Evolutionary conservation across 2,797 vertebrate genomes (phyloP), one percentile per base, ranked within the genome.

Genomic region (Gadopsis bispinosus): DNA sequence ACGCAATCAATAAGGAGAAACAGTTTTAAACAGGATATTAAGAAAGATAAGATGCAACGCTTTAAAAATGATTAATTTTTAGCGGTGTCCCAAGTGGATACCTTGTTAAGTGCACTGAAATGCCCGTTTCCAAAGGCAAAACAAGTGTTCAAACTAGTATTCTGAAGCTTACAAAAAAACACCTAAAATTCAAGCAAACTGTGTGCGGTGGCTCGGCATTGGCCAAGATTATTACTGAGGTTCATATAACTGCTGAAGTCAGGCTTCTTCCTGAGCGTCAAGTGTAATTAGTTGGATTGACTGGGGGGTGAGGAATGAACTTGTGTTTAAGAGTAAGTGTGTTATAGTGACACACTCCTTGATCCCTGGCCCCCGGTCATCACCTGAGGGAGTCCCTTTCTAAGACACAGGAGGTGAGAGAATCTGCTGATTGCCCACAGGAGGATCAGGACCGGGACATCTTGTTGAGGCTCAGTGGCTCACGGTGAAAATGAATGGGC

Each of bases 381-480:
- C 77, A 89, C 89, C 91, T 80, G 47, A 85, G 90, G 89, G 85
- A 92, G 83, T 80, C 77, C 58, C 86, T 81, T 48, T 85, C 62
- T 80, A 78, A 91, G 92, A 91, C 88, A 87, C 83, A 82, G 74
- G 75, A 86, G 86, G 83, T 84, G 83, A 89, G 86, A 84, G 78
- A 90, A 87, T 91, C 73, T 72, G 76, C 90, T 94, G 87, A 93
- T 95, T 94, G 92, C 91, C 89, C 94, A 93, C 90, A 64, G 84
- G 92, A 92, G 94, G 86, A 92, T 94, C 84, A 87, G 87, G 87
- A 87, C 87, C 26, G 80, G 80, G 88, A 92, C 90, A 91, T 90
- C 93, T 95, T 90, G 95, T 94, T 93, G 93, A 88, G 89, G 92
- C 89, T 90, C 89, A 87, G 88, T 90, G 91, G 86, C 88, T 89